Conservation (phyloP, 2,113 vertebrate genomes). For the Caretta caretta region DNA sequence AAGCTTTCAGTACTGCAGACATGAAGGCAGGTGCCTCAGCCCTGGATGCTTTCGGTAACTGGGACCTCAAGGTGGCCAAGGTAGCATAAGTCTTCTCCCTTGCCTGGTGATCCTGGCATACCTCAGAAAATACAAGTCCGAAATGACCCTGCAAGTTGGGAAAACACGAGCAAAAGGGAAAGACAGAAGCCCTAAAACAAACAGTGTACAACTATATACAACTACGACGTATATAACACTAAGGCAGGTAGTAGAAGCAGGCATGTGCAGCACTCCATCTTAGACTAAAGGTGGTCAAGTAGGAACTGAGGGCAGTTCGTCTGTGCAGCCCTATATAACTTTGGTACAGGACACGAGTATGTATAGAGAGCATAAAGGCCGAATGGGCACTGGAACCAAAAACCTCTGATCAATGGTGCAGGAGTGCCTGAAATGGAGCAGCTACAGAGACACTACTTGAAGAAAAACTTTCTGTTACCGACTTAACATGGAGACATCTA, state of each 20-base stretch:
- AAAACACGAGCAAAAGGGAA: not conserved
- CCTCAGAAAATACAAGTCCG: not conserved
- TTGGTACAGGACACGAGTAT: not conserved
- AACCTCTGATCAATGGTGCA: not conserved
- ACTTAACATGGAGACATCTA: not conserved
- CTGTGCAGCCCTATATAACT: not conserved
- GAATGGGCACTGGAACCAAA: not conserved
- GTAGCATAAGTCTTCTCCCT: not conserved
- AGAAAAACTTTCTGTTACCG: not conserved
- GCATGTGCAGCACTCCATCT: not conserved
- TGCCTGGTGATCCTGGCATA: not conserved
- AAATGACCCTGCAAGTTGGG: not conserved
- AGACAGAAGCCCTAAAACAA: not conserved
- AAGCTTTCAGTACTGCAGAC: not conserved
- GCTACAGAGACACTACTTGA: not conserved
- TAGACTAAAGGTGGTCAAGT: not conserved
- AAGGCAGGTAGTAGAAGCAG: not conserved
- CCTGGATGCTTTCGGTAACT: not conserved
- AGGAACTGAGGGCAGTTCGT: not conserved
- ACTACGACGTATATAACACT: not conserved
- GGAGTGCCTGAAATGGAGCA: not conserved
- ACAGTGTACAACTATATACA: not conserved
- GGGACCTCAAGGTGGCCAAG: not conserved
- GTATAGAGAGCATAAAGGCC: not conserved
- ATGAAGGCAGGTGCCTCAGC: not conserved